Evolutionary conservation across 2,113 vertebrate species (phyloP).

Genomic region (Microtus montanus): DNA sequence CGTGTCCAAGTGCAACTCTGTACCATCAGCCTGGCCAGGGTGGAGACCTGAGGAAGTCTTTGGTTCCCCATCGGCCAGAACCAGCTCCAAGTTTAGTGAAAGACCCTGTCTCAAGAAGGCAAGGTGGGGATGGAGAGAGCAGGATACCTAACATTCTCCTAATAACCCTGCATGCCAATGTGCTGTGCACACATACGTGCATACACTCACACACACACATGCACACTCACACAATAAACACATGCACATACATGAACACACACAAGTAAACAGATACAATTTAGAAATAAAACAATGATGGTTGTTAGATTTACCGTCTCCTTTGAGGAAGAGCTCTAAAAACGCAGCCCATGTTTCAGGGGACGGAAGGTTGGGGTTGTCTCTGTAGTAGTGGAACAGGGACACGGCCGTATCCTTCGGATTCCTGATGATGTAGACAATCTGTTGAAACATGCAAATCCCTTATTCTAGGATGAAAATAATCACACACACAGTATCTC

Average conservation of each 20-base stretch:
- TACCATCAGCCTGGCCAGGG: not conserved
- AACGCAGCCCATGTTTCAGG: conserved; percentile 83
- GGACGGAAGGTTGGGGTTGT: conserved; percentile 86
- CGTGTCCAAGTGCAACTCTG: rapidly evolving
- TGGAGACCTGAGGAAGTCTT: not conserved
- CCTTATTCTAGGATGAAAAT: conserved; percentile 27
- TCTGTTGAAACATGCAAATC: conserved; percentile 70
- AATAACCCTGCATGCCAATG: not conserved
- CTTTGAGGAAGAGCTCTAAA: conserved; percentile 84
- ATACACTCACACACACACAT: not conserved
- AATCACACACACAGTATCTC: not conserved
- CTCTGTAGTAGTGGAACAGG: conserved; percentile 86
- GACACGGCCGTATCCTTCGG: conserved; percentile 88
- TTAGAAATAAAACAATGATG: not conserved
- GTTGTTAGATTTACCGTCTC: conserved; percentile 61
- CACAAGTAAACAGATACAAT: not conserved
- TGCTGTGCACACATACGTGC: not conserved
- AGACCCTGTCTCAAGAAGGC: not conserved
- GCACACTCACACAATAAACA: not conserved
- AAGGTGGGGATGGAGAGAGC: not conserved
- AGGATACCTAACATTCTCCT: not conserved
- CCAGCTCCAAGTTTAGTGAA: not conserved
- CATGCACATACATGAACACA: not conserved
- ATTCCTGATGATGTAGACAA: conserved; percentile 85
- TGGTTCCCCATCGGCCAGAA: not conserved